Percentiles rank a stretch among this genome's conserved stretches.
These are phyloP conservation scores for Champsocephalus gunnari DNA, from an alignment of 2,797 vertebrate genomes.

Conservation along the genomic window DNA sequence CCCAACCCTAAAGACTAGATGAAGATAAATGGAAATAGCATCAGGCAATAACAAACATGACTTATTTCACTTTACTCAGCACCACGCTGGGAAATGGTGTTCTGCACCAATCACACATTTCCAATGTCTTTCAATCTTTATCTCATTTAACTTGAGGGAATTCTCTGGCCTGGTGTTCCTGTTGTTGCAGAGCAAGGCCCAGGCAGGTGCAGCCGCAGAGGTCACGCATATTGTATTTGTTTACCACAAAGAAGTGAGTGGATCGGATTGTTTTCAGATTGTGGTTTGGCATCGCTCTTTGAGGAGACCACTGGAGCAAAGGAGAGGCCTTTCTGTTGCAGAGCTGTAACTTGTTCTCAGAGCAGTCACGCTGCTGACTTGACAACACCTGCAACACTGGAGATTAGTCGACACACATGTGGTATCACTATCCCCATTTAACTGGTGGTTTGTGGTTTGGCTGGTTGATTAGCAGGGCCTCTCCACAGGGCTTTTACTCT, in stretches of 20 bases:
- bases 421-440: constrained; percentile 40
- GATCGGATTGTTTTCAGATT: constrained; percentile 36
- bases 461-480: constrained; percentile 17
- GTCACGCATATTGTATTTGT: constrained; percentile 7
- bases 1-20: constrained; percentile 1
- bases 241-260: constrained; percentile 9
- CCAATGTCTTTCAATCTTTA: background rate
- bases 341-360: constrained; percentile 31
- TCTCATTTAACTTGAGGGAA: constrained; percentile 17
- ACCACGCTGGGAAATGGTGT: background rate
- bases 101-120: constrained; percentile 3
- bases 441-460: constrained; percentile 68
- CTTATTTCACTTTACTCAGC: constrained; percentile 2
- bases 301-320: constrained; percentile 21
- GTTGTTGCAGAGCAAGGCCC: constrained; percentile 11
- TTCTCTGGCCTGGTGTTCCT: constrained; percentile 11
- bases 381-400: constrained; percentile 48
- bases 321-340: constrained; percentile 12
- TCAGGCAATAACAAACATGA: constrained; percentile 13
- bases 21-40: constrained; percentile 37
- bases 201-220: constrained; percentile 43
- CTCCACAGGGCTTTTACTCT: constrained; percentile 20
- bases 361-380: constrained; percentile 12
- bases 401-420: constrained; percentile 29
- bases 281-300: constrained; percentile 34